These are phyloP conservation scores for Mythimna loreyi DNA, from an alignment of 2,888 invertebrate genomes.

Conservation along the genomic window DNA sequence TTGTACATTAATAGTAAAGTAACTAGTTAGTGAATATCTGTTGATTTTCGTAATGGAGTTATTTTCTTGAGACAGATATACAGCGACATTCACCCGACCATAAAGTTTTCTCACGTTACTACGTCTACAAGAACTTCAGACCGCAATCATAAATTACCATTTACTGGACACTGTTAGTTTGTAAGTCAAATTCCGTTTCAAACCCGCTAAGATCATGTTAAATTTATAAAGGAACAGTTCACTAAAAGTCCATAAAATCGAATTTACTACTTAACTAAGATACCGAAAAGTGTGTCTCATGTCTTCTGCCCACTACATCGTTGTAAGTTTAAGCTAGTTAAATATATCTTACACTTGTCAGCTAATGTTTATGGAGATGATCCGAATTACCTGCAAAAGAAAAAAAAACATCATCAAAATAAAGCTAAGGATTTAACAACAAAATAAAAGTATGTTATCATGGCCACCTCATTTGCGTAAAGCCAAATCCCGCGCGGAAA, in stretches of 20 bases:
- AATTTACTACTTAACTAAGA: conserved; percentile 16
- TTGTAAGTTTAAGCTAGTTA: conserved; percentile 2
- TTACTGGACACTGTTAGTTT: conserved; percentile 38
- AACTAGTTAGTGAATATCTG: conserved; percentile 60
- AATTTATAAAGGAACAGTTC: conserved; percentile 37
- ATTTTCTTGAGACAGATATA: conserved; percentile 49
- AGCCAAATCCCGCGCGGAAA: conserved; percentile 25
- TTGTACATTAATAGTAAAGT: conserved; percentile 52
- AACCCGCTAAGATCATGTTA: conserved; percentile 30
- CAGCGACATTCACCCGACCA: conserved; percentile 36
- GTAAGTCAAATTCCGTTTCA: conserved; percentile 48
- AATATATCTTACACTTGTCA: conserved; percentile 26
- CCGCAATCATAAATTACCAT: conserved; percentile 47
- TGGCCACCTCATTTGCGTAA: conserved; percentile 28
- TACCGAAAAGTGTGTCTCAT: conserved; percentile 4
- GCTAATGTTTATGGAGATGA: conserved; percentile 13
- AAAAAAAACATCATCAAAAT: conserved; percentile 15
- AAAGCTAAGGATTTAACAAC: neutral
- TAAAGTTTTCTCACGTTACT: conserved; percentile 62
- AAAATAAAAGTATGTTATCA: conserved; percentile 34
- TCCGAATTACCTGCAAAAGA: conserved; percentile 47
- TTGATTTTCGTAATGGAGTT: conserved; percentile 48
- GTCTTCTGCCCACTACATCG: conserved; percentile 16
- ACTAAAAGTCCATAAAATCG: conserved; percentile 23
- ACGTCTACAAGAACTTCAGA: conserved; percentile 40